Conservation (phyloP, 1,140 invertebrate genomes). For the Drosophila ogumai region DNA sequence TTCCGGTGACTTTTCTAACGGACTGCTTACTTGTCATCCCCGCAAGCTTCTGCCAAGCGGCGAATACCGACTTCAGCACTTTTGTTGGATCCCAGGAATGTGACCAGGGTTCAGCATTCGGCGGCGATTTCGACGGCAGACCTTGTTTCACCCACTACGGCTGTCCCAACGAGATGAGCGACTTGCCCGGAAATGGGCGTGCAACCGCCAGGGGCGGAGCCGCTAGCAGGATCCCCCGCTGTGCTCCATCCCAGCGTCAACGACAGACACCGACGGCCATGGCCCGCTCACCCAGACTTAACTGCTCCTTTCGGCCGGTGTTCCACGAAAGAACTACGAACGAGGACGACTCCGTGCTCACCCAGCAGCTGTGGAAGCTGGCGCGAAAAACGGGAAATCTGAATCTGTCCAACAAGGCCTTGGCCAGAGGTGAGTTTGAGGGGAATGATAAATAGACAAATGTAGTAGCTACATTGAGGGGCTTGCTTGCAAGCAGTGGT, state of each 20-base stretch:
- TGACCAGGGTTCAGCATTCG: constrained; percentile 16
- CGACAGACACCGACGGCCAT: constrained; percentile 12
- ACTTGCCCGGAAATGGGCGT: background rate
- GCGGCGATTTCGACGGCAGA: constrained; percentile 29
- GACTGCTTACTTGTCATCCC: background rate
- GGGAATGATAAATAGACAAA: background rate
- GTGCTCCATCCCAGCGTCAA: constrained; percentile 14
- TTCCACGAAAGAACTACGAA: constrained; percentile 89
- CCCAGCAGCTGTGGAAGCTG: constrained; percentile 89
- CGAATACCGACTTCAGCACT: background rate
- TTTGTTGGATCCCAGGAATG: constrained; percentile 26
- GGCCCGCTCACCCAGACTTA: constrained; percentile 11
- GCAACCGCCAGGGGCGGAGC: background rate
- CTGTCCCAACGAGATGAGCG: constrained; percentile 39
- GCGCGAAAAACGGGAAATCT: constrained; percentile 92
- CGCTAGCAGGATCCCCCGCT: constrained; percentile 56
- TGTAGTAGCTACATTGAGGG: constrained; percentile 3
- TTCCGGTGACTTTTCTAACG: constrained; percentile 19
- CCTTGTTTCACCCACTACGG: constrained; percentile 46
- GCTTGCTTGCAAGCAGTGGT: constrained; percentile 41
- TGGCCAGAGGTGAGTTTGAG: constrained; percentile 88
- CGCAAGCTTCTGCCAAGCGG: constrained; percentile 10
- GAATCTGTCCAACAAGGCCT: constrained; percentile 90
- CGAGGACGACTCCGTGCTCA: constrained; percentile 89
- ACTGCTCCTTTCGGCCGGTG: constrained; percentile 86